Evolutionary conservation across 2,797 vertebrate species (phyloP), one percentile per base, ranked within the genome.

Genomic region (Scolopax bukidnonensis): DNA sequence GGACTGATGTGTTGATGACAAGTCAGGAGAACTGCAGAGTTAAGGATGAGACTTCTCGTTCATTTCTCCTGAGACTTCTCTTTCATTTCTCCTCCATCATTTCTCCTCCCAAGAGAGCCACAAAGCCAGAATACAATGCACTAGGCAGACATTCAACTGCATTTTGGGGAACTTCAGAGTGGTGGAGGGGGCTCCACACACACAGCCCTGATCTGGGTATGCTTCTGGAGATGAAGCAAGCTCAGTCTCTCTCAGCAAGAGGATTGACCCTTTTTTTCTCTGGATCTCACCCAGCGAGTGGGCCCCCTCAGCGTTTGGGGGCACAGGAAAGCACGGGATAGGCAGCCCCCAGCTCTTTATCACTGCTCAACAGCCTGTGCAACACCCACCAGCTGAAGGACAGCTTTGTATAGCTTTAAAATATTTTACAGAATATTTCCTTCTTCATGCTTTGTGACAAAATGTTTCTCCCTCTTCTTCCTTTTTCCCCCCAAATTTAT

Each of bases 401-500:
- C 24, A 40, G 32, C 33, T 74, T 67, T 50, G n/a, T 43, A 69
- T 8, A 30, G 15, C 32, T 61, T 43, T 30, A 28, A 4, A 59
- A 20, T 33, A 56, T 57, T 74, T 75, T 32, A 74, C 53, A 45
- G 56, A 80, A 2, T 24, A 56, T 51, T 74, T 47, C 76, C 38
- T 77, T 41, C 43, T 50, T 38, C 21, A 2, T n/a, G 40, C 20
- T 90, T 86, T 74, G 45, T 2, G 7, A 40, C 24, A 63, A 76
- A 74, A 59, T 19, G 11, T 33, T 77, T 61, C 83, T 36, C 36
- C 1, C 0, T 47, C n/a, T 57, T 67, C 56, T 61, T 32, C 20
- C 30, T 40, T 23, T 16, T 1, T 0, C 1, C 2, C 30, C 33
- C 8, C 1, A 1, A 33, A 61, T 36, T 76, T 53, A 33, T 30